Evolutionary conservation across 2,113 vertebrate species (phyloP), one percentile per base, ranked within the genome.

Genomic region (Apistogramma diplotaenia): DNA sequence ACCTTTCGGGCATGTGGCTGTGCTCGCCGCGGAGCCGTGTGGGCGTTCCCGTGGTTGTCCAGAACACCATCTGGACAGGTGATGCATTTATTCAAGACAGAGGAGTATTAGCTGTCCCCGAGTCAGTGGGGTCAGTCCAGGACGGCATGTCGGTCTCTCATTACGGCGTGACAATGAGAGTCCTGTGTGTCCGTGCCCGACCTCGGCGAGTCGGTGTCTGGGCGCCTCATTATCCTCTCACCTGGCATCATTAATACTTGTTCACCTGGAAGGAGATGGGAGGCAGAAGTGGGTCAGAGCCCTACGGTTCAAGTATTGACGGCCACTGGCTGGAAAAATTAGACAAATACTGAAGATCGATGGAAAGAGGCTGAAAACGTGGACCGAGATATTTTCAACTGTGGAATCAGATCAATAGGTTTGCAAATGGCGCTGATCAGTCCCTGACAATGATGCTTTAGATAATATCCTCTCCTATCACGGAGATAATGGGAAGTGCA

Each of bases 161-260:
- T 78, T 87, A 53, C 6, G 2, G 6, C 12, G 33, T 82, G 59
- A 80, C 16, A 86, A 82, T 65, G 81, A 81, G 57, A 70, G 57
- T 37, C 58, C 59, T 82, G 65, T 85, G 29, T 33, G 31, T 70
- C 58, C 61, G 31, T 59, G 49, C 87, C 54, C 31, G 8, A 57
- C 55, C 83, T 73, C 33, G 0, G n/a, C 16, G 37, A 76, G 57
- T 79, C 54, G n/a, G 12, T 78, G 83, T 92, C 88, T 91, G 89
- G 82, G 60, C 35, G 75, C 70, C 81, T 87, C 78, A 90, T 93
- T 93, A 90, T 84, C 37, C 29, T 16, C 71, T 89, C 74, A 80
- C 79, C 81, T 71, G 67, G 84, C 35, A 74, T 84, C 92, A 93
- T 93, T 92, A 91, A 93, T 93, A 91, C 85, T 80, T 56, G 75